These are phyloP conservation scores for Pandemis cinnamomeana DNA, from an alignment of 2,888 invertebrate genomes.

Conservation along the genomic window DNA sequence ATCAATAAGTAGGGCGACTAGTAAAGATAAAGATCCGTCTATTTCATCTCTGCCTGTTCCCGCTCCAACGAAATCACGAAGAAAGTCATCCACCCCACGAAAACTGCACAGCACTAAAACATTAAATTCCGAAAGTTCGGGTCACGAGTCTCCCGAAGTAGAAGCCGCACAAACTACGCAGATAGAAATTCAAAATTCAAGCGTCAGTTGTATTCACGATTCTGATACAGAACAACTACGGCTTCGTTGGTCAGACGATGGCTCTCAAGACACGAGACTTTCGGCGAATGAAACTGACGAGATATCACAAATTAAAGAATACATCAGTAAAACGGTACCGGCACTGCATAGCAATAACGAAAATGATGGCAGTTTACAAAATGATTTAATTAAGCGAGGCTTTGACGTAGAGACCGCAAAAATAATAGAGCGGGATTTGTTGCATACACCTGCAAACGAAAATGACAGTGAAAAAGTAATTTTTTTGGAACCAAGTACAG, in stretches of 20 bases:
- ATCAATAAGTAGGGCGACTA: conserved; percentile 44
- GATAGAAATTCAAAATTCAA: conserved; percentile 46
- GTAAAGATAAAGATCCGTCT: conserved; percentile 57
- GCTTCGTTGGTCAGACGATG: conserved; percentile 75
- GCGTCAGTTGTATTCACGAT: conserved; percentile 52
- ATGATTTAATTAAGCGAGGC: conserved; percentile 73
- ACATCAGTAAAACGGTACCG: conserved; percentile 58
- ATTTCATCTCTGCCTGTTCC: conserved; percentile 47
- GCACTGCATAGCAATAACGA: conserved; percentile 1
- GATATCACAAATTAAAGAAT: conserved; percentile 73
- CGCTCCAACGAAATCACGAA: conserved; percentile 72
- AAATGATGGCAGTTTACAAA: conserved; percentile 60
- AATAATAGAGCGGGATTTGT: conserved; percentile 76
- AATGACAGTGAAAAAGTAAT: conserved; percentile 42
- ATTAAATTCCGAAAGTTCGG: conserved; percentile 65
- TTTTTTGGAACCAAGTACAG: conserved; percentile 33
- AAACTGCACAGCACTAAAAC: conserved; percentile 73
- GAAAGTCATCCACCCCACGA: conserved; percentile 80
- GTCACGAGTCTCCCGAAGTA: conserved; percentile 61
- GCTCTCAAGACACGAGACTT: conserved; percentile 66
- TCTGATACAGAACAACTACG: conserved; percentile 69
- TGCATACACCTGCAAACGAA: conserved; percentile 60
- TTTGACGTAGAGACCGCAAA: conserved; percentile 78
- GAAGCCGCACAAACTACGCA: conserved; percentile 46
- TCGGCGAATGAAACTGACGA: conserved; percentile 65